Base-by-base conservation (phyloP, 2,113 vertebrate genomes). In the Rhabdornis inornatus region DNA sequence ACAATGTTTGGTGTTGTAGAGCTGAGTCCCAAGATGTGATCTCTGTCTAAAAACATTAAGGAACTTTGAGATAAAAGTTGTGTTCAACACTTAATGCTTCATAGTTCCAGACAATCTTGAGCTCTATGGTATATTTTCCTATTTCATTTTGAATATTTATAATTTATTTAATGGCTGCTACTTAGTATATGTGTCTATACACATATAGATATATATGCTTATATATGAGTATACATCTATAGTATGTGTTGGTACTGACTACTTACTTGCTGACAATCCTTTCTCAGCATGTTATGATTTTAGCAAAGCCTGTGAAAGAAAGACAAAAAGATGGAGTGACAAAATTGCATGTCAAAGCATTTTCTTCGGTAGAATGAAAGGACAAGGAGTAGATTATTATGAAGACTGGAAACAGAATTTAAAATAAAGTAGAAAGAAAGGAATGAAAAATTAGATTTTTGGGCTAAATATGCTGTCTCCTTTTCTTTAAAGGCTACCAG, bases 141-240 rank as follows among this genome's bases (percentile, higher is more conserved):
- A 6, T 37, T 64, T 53, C 1, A 7, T 77, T 89, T 61, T 83
- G 16, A 83, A 72, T 35, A 5, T 30, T 57, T 61, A 52, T 39
- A 7, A 14, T 69, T 77, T 65, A 24, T 35, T 81, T 92, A 57
- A 53, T 56, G 6, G 9, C 10, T 87, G 7, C 2, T 45, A 21
- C 4, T 63, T 80, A 33, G 4, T 57, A 56, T 19, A 42, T 10
- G 2, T 47, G 2, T 61, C 8, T 37, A 27, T 42, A 4, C 2
- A 40, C 14, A 21, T 7, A 30, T 1, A 45, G 11, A 4, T 18
- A 15, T 33, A 52, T 52, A 49, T 49, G 4, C 1, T 1, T 31
- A 59, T 57, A 42, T 24, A 24, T 16, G 15, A 17, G 15, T 9
- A 18, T 37, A 31, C 8, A 14, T n/a, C 30, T 28, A 25, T 2